A percentile compares a stretch with the other conserved stretches of the same genome.
Conservation (phyloP, 2,797 vertebrate genomes). For the Lophura swinhoii region DNA sequence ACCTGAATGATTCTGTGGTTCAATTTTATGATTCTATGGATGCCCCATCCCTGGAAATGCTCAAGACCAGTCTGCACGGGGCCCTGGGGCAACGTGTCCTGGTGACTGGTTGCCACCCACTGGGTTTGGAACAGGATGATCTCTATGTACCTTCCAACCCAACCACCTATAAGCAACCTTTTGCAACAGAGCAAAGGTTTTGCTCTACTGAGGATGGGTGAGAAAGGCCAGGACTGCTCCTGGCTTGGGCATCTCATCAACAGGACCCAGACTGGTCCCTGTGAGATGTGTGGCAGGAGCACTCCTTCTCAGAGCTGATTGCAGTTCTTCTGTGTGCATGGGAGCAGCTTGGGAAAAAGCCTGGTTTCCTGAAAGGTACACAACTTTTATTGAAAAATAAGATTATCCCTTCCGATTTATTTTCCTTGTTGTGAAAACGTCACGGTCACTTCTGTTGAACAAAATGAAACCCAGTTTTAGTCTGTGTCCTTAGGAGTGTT, state of each 20-base stretch:
- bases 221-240: neutral
- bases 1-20: too few relatives aligned
- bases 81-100: too few relatives aligned
- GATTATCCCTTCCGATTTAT: neutral
- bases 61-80: too few relatives aligned
- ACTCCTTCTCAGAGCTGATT: neutral
- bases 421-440: neutral
- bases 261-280: fast-evolving
- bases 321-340: neutral
- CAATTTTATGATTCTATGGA: too few relatives aligned
- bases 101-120: too few relatives aligned
- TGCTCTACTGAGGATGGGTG: fast-evolving
- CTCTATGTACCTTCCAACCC: too few relatives aligned
- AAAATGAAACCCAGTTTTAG: constrained; percentile 17
- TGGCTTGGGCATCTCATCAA: neutral
- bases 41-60: too few relatives aligned
- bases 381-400: neutral
- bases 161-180: neutral
- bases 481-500: neutral
- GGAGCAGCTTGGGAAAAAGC: neutral
- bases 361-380: neutral
- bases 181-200: neutral
- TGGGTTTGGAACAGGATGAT: neutral
- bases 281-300: neutral
- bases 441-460: neutral